A percentile compares a stretch with the other conserved stretches of the same genome.
These are phyloP conservation scores for Acrobasis consociella DNA, from an alignment of 2,888 invertebrate species.

Conservation along the genomic window DNA sequence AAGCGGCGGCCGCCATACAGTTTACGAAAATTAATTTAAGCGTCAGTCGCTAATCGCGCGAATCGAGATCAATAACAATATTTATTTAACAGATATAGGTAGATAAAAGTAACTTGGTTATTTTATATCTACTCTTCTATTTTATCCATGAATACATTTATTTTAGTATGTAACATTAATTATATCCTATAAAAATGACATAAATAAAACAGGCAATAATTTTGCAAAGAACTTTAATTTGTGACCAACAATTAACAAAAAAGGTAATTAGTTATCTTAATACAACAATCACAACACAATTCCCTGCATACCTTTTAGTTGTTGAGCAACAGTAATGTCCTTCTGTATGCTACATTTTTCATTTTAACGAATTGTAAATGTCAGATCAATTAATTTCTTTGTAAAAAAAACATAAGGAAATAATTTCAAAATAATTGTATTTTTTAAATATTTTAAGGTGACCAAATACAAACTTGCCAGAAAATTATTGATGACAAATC, in stretches of 20 bases:
- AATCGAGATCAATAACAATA: too few relatives aligned
- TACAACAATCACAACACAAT: conserved; percentile 27
- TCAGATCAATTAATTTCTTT: background rate
- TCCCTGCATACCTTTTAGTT: conserved; percentile 25
- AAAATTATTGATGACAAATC: background rate
- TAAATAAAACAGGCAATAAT: conserved; percentile 24
- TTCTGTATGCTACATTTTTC: background rate
- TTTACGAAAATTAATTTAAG: too few relatives aligned
- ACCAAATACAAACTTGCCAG: background rate
- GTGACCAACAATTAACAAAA: conserved; percentile 24
- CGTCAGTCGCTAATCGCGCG: too few relatives aligned
- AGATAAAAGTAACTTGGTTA: too few relatives aligned
- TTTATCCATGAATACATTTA: too few relatives aligned
- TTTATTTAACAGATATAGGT: too few relatives aligned
- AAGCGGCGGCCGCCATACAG: too few relatives aligned
- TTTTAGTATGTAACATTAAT: too few relatives aligned
- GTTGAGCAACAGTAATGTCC: conserved; percentile 21
- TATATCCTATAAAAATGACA: background rate
- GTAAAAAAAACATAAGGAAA: background rate
- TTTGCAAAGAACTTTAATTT: conserved; percentile 32
- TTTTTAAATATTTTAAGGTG: background rate
- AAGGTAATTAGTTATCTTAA: conserved; percentile 5
- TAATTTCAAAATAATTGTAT: too few relatives aligned
- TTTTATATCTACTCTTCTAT: too few relatives aligned
- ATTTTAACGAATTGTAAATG: background rate